Conservation (phyloP, 2,888 invertebrate genomes). For the Willowsia nigromaculata region DNA sequence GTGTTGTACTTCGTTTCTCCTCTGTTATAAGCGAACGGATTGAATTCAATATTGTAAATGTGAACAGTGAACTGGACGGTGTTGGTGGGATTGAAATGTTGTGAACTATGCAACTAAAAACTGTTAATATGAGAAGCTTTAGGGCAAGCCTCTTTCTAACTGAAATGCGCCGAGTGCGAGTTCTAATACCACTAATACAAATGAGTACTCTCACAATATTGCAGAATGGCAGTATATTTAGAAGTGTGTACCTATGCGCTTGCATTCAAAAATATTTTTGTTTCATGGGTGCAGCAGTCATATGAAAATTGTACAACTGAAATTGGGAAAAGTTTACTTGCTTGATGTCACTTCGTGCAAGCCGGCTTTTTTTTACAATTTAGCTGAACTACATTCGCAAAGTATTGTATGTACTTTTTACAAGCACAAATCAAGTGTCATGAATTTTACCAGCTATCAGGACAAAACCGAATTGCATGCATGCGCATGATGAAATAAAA, state of each 20-base stretch:
- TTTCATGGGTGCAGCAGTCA: constrained; percentile 10
- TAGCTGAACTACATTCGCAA: background rate
- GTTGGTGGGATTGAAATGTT: background rate
- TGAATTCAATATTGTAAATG: constrained; percentile 35
- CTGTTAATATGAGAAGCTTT: constrained; percentile 29
- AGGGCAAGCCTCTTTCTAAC: constrained; percentile 42
- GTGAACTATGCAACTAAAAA: constrained; percentile 29
- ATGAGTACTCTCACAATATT: background rate
- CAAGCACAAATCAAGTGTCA: constrained; percentile 30
- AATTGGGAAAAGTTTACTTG: background rate
- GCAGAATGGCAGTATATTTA: background rate
- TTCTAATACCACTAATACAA: background rate
- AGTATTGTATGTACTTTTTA: background rate
- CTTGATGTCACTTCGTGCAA: constrained; percentile 35
- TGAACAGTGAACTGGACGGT: constrained; percentile 2
- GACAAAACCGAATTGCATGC: constrained; percentile 27
- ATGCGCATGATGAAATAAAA: constrained; percentile 10
- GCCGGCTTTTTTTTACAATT: constrained; percentile 18
- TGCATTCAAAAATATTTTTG: background rate
- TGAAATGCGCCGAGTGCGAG: constrained; percentile 17
- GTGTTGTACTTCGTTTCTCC: background rate
- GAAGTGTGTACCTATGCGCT: background rate
- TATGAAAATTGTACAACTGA: background rate
- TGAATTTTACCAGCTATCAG: constrained; percentile 16
- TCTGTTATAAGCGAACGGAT: background rate